These are phyloP conservation scores for Thinocorus orbignyianus DNA, from an alignment of 2,113 vertebrate genomes.

Conservation along the genomic window DNA sequence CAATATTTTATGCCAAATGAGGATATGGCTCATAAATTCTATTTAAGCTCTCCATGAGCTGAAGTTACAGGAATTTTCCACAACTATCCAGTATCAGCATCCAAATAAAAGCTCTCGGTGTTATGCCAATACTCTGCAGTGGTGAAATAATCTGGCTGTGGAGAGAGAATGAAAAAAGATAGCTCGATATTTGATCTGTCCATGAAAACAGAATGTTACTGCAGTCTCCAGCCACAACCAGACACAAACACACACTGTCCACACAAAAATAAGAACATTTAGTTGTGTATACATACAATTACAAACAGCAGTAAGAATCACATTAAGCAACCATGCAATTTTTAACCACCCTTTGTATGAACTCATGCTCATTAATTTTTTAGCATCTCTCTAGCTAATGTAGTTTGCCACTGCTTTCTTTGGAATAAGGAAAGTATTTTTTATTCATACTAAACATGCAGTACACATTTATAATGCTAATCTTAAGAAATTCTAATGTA, in stretches of 20 bases:
- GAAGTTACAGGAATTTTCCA: constrained; percentile 66
- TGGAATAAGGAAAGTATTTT: background rate
- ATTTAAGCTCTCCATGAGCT: constrained; percentile 47
- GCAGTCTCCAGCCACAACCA: background rate
- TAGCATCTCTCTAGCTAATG: background rate
- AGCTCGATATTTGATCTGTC: background rate
- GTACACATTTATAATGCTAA: background rate
- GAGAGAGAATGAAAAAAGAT: constrained; percentile 21
- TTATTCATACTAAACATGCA: background rate
- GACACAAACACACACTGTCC: background rate
- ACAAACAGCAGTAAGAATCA: background rate
- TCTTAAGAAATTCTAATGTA: background rate
- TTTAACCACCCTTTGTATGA: background rate
- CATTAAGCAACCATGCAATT: background rate
- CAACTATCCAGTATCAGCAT: constrained; percentile 31
- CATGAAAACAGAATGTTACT: background rate
- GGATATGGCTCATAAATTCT: constrained; percentile 59
- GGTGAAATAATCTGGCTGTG: constrained; percentile 14
- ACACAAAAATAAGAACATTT: rapidly evolving
- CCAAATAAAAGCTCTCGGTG: constrained; percentile 41
- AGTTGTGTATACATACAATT: background rate
- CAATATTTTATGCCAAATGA: constrained; percentile 37
- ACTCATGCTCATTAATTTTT: background rate
- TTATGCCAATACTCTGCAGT: constrained; percentile 29
- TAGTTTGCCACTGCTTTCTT: background rate